A percentile compares a stretch with the other conserved stretches of the same genome.
phyloP scores from a whole-genome alignment of 2,113 vertebrate species.

The Scatophagus argus region DNA sequence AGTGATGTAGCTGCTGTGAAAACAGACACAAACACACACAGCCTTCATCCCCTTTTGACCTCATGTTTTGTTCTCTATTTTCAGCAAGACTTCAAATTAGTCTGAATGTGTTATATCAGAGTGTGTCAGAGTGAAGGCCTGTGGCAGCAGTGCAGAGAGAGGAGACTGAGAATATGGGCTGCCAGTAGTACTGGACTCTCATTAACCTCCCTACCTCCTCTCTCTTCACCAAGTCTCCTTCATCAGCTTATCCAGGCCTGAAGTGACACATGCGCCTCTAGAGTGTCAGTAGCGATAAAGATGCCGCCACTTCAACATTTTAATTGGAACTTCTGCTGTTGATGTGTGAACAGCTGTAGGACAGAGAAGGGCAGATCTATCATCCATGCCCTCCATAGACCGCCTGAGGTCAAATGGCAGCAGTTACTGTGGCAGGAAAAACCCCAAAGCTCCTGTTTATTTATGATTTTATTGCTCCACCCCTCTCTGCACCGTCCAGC shows the following conservation, averaged over 20 bases:
- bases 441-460: slow-evolving; percentile 77
- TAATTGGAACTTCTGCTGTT: slow-evolving; percentile 84
- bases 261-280: slow-evolving; percentile 78
- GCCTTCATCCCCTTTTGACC: slow-evolving; percentile 60
- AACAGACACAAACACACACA: slow-evolving; percentile 40
- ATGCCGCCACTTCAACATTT: slow-evolving; percentile 80
- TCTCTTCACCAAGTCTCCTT: slow-evolving; percentile 74
- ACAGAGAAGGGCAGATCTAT: slow-evolving; percentile 83
- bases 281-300: slow-evolving; percentile 83
- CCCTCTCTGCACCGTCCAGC: slow-evolving; percentile 35
- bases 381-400: slow-evolving; percentile 76
- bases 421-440: slow-evolving; percentile 75
- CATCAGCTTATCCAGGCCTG: slow-evolving; percentile 79
- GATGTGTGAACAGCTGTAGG: slow-evolving; percentile 85
- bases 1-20: slow-evolving; percentile 64
- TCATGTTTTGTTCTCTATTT: slow-evolving; percentile 68
- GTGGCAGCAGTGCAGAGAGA: slow-evolving; percentile 47
- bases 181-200: slow-evolving; percentile 75
- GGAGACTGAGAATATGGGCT: slow-evolving; percentile 56
- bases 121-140: slow-evolving; percentile 53
- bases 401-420: slow-evolving; percentile 79
- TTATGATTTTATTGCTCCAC: slow-evolving; percentile 69
- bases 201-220: slow-evolving; percentile 80
- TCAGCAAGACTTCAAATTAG: slow-evolving; percentile 57
- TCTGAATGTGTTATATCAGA: slow-evolving; percentile 68